These are phyloP conservation scores for Nudaria mundana DNA, from an alignment of 2,888 invertebrate species.

Conservation along the genomic window DNA sequence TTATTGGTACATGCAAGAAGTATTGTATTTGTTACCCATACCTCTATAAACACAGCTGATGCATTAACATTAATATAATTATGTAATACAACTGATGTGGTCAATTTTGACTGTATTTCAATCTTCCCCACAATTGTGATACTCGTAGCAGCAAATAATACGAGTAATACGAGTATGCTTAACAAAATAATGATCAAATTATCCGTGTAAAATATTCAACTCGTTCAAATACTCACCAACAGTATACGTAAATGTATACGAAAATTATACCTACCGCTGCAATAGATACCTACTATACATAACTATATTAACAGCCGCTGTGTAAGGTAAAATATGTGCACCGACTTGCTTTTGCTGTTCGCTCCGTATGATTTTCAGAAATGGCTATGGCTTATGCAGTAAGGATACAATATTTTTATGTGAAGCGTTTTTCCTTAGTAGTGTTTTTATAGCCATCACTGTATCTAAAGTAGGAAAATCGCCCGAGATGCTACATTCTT, in stretches of 20 bases:
- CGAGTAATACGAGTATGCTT: background rate
- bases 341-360: slow-evolving; percentile 62
- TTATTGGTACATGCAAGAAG: background rate
- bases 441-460: slow-evolving; percentile 75
- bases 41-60: too few relatives aligned
- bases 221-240: slow-evolving; percentile 48
- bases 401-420: slow-evolving; percentile 80
- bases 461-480: slow-evolving; percentile 79
- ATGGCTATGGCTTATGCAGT: slow-evolving; percentile 71
- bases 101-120: too few relatives aligned
- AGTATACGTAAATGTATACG: slow-evolving; percentile 63
- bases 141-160: background rate
- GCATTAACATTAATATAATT: too few relatives aligned
- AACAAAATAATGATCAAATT: background rate
- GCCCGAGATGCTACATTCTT: slow-evolving; percentile 77
- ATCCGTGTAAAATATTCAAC: slow-evolving; percentile 28
- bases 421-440: slow-evolving; percentile 67
- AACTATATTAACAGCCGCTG: slow-evolving; percentile 60
- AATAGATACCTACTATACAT: too few relatives aligned
- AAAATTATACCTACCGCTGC: too few relatives aligned
- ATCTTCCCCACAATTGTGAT: too few relatives aligned
- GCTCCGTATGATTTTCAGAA: slow-evolving; percentile 81
- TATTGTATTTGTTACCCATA: too few relatives aligned
- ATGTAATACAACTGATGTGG: too few relatives aligned
- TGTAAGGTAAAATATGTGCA: slow-evolving; percentile 77